Evolutionary conservation across 2,888 invertebrate genomes (phyloP), one percentile per base, ranked within the genome.

Genomic region (Agriopis marginaria): DNA sequence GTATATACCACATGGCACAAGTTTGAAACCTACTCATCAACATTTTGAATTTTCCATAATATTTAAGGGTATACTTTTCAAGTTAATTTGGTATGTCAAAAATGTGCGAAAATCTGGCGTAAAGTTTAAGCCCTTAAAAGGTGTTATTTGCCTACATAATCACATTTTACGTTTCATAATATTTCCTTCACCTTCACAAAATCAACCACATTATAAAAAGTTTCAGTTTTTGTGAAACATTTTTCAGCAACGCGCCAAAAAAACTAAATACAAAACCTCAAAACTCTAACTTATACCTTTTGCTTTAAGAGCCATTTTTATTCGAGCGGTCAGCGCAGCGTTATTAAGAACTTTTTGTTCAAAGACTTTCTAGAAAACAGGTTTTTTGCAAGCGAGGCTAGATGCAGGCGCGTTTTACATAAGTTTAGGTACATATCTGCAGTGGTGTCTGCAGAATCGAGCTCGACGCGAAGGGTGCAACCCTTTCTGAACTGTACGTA

Each of bases 401-500:
- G 68, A 66, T 69, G 68, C 70, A 75, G 56, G 63, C 63, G 60
- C 50, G 58, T 66, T 77, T 63, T 75, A 80, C 72, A 72, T 70
- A 71, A 56, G 45, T 73, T 17, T 59, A 55, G 69, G 84, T 86
- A 86, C 77, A 86, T 87, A 85, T 79, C 79, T 88, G 89, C 88
- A 88, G 80, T 81, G 76, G 71, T 77, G 75, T 80, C 78, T 91
- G 91, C 91, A 91, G 80, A 83, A 82, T 76, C 71, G 88, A 91
- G 90, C 92, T 92, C 86, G 74, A 45, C 10, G 82, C 84, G 77
- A 86, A 87, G 91, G 92, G 90, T 85, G 76, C 76, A 79, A 86
- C 90, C 91, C 92, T 88, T 85, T 84, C 78, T 76, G 71, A 54
- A 40, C 49, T 68, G 79, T 77, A 23, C 17, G 17, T 23, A 72